A percentile compares a stretch with the other conserved stretches of the same genome.
phyloP scores from a whole-genome alignment of 2,113 vertebrate species.

The Notothenia rossii region DNA sequence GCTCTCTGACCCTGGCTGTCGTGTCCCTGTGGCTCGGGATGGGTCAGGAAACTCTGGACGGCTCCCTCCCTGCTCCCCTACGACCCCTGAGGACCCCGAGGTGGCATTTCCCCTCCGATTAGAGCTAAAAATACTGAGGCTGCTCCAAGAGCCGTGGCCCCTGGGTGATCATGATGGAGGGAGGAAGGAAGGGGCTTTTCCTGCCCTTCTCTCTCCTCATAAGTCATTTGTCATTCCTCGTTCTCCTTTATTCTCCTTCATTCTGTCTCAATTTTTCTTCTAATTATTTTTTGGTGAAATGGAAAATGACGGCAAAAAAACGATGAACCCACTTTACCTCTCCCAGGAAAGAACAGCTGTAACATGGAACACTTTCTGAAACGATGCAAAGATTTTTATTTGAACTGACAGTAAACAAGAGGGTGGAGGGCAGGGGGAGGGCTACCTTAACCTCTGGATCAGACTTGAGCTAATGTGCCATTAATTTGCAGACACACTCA shows the following conservation, averaged over 20 bases:
- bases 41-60: conserved; percentile 57
- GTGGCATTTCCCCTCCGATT: conserved; percentile 71
- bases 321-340: conserved; percentile 50
- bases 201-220: conserved; percentile 53
- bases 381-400: conserved; percentile 35
- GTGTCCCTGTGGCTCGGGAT: conserved; percentile 45
- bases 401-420: conserved; percentile 52
- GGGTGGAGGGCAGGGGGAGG: neutral
- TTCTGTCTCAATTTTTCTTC: conserved; percentile 28
- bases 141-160: conserved; percentile 23
- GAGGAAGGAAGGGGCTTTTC: conserved; percentile 72
- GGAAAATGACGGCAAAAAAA: conserved; percentile 44
- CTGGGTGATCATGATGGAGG: conserved; percentile 57
- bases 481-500: conserved; percentile 59
- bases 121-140: conserved; percentile 67
- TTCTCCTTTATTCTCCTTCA: neutral
- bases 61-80: conserved; percentile 40
- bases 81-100: conserved; percentile 63
- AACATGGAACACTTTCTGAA: conserved; percentile 60
- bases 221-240: conserved; percentile 45
- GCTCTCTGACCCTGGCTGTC: conserved; percentile 55
- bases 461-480: conserved; percentile 48
- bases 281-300: neutral
- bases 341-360: conserved; percentile 36
- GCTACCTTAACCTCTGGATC: conserved; percentile 44